Conservation (phyloP, 2,113 vertebrate genomes). For the Candoia aspera region DNA sequence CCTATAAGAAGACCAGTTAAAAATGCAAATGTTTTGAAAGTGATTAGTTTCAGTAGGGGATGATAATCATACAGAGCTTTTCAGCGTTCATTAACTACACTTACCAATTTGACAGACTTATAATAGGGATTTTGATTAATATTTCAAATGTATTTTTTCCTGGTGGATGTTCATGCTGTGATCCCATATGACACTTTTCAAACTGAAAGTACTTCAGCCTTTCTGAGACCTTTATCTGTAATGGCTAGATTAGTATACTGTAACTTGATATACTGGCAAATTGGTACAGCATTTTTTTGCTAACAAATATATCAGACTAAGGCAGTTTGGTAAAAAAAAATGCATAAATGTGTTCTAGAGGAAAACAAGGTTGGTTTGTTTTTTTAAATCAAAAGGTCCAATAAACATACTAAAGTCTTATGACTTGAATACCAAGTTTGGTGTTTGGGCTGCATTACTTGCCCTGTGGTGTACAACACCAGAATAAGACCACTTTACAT, state of each 20-base stretch:
- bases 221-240: background rate
- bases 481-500: background rate
- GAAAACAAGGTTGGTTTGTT: background rate
- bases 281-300: background rate
- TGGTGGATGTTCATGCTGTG: background rate
- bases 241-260: background rate
- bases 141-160: background rate
- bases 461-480: background rate
- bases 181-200: background rate
- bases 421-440: background rate
- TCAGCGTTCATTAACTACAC: background rate
- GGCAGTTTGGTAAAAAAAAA: background rate
- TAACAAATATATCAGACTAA: background rate
- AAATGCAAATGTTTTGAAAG: background rate
- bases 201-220: background rate
- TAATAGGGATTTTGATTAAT: background rate
- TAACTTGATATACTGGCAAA: background rate
- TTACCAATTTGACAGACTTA: background rate
- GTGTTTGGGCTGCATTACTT: background rate
- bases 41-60: background rate
- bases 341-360: background rate
- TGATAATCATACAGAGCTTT: background rate
- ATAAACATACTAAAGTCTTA: background rate
- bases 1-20: background rate
- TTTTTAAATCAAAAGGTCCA: background rate